These are phyloP conservation scores for Raja brachyura DNA, from an alignment of 2,113 vertebrate genomes.

Conservation along the genomic window DNA sequence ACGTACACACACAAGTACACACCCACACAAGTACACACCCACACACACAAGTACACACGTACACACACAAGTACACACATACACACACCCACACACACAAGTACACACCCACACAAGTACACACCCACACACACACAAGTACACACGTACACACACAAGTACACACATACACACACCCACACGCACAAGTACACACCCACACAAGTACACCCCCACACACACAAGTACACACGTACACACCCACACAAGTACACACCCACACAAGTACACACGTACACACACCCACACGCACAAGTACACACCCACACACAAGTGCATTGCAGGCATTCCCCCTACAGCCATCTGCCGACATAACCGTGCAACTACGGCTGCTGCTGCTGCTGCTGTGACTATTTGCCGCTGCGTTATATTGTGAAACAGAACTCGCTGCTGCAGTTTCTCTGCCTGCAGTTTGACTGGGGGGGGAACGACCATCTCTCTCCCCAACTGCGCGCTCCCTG, in stretches of 20 bases:
- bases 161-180: not conserved
- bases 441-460: too few species aligned
- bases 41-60: too few species aligned
- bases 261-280: not conserved
- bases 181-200: too few species aligned
- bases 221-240: not conserved
- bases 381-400: not conserved
- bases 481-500: too few species aligned
- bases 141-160: not conserved
- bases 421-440: too few species aligned
- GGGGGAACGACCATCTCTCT: too few species aligned
- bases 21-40: not conserved
- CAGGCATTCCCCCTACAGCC: constrained; percentile 73
- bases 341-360: constrained; percentile 66
- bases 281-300: too few species aligned
- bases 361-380: constrained; percentile 52
- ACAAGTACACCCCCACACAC: too few species aligned
- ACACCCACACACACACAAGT: too few species aligned
- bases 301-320: constrained; percentile 44
- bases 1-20: not conserved
- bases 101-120: too few species aligned
- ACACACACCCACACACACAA: not conserved
- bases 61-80: too few species aligned
- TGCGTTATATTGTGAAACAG: too few species aligned
- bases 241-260: not conserved